Base-by-base conservation (phyloP, 2,888 invertebrate genomes). In the Drosophila pegasa region DNA sequence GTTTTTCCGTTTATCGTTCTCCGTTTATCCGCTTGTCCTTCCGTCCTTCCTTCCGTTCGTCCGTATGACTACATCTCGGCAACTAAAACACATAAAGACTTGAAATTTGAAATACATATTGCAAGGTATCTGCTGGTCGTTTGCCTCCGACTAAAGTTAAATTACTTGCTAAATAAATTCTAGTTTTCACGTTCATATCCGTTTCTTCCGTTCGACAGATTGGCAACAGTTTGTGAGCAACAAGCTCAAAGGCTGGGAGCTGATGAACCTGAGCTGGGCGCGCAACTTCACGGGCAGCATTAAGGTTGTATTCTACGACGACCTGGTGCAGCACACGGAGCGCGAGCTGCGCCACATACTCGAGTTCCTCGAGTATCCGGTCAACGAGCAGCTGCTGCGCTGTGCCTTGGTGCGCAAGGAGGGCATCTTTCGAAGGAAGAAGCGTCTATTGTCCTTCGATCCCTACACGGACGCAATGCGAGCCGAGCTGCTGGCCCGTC, bases 391-490 rank as follows among this genome's bases (percentile, higher is more conserved):
- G 16, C 93, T 94, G 45, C 92, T 95, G 90, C 91, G 93, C 40
- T 95, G 95, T 89, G 94, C 95, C 18, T 81, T 95, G 48, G 89
- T 92, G 12, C 92, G 94, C 80, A 94, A 94, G 78, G 95, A 95
- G 90, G 96, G 96, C 2, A 96, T 96, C 62, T 96, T 96, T 90
- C 92, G 95, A 64, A 93, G 96, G 7, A 94, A 94, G 83, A 95
- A 94, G 84, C 94, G 95, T 61, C 92, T 94, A 20, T 91, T 94
- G 54, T 93, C 94, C 81, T 96, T 96, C 81, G 95, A 96, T 79
- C 96, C 96, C 0, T 96, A 94, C 90, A 94, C 95, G 0, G 90
- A 93, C 0, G 93, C 93, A 14, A 95, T 96, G 96, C 93, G 89
- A 8, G 81, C 89, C 43, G 91, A 92, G 67, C 87, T 94, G 25